Evolutionary conservation across 2,888 invertebrate species (phyloP), one percentile per base, ranked within the genome.

Genomic region (Exephanes ischioxanthus): DNA sequence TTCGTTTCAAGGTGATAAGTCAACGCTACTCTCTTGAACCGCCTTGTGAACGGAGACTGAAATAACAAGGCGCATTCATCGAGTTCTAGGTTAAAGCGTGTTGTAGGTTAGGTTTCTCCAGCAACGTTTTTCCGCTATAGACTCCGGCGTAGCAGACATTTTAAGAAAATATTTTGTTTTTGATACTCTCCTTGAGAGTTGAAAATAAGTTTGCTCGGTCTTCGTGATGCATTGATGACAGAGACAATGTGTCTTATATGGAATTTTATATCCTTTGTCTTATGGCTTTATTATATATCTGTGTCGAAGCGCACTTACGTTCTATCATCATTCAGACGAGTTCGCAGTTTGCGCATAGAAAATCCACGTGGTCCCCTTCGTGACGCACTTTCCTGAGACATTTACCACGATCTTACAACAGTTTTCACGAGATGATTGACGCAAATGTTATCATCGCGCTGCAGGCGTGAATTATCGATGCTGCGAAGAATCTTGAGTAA

Each of bases 21-120:
- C 63, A 33, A n/a, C 63, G 63, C 2, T 33, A 26, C 33, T 30
- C 33, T 30, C 63, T 5, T 7, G 16, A 33, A 63, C 33, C 3
- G 1, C 7, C 30, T 63, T 30, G 63, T 63, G 33, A 63, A 63
- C n/a, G 6, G 63, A 33, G 33, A n/a, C 33, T n/a, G 63, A 63
- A 63, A 63, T 63, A 63, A 63, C 33, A 30, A 14, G 9, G 67
- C 11, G 37, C 61, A 45, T 19, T 53, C 33, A 55, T 41, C 63
- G 45, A 9, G 55, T 70, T 76, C 76, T 66, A 68, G 81, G 70
- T 53, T 70, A 71, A 37, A 19, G 37, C 45, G 37, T 51, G 3
- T 71, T 80, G 16, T 77, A 80, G 84, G 80, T 84, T 84, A 80
- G 80, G 71, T 77, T 75, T 16, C 30, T 41, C 61, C 80, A 37